A percentile compares a stretch with the other conserved stretches of the same genome.
phyloP scores from a whole-genome alignment of 2,888 invertebrate genomes.

The Acronicta leporina region DNA sequence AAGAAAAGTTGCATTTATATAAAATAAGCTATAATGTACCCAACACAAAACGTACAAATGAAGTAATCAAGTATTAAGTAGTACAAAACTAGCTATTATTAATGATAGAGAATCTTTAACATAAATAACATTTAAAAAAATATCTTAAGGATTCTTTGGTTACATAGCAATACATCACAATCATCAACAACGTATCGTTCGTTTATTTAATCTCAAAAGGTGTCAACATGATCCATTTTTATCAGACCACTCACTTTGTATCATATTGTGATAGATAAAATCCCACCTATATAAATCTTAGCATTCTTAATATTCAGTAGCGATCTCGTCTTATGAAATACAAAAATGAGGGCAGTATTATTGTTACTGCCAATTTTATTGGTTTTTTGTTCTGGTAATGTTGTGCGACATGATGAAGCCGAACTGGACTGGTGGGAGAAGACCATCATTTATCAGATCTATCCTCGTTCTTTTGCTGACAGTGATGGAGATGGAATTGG shows the following conservation, averaged over 20 bases:
- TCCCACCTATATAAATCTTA: conserved; percentile 57
- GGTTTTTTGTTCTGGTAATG: conserved; percentile 60
- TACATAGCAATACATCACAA: not conserved
- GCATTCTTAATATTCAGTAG: conserved; percentile 33
- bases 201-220: conserved; percentile 24
- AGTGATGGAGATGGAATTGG: conserved; percentile 93
- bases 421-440: conserved; percentile 93
- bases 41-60: not conserved
- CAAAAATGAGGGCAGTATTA: conserved; percentile 67
- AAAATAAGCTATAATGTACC: too few relatives aligned
- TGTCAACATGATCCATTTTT: conserved; percentile 35
- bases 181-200: conserved; percentile 11
- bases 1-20: too few relatives aligned
- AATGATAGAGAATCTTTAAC: too few relatives aligned
- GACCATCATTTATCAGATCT: conserved; percentile 93
- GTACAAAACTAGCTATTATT: too few relatives aligned
- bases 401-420: conserved; percentile 59
- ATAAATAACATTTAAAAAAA: too few relatives aligned
- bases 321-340: conserved; percentile 1
- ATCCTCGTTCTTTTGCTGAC: conserved; percentile 94
- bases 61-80: too few relatives aligned
- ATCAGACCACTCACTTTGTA: conserved; percentile 54
- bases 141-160: not conserved
- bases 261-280: conserved; percentile 41
- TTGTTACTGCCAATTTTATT: conserved; percentile 64